These are phyloP conservation scores for Drosophila suboccidentalis DNA, from an alignment of 2,888 invertebrate species.

Conservation along the genomic window DNA sequence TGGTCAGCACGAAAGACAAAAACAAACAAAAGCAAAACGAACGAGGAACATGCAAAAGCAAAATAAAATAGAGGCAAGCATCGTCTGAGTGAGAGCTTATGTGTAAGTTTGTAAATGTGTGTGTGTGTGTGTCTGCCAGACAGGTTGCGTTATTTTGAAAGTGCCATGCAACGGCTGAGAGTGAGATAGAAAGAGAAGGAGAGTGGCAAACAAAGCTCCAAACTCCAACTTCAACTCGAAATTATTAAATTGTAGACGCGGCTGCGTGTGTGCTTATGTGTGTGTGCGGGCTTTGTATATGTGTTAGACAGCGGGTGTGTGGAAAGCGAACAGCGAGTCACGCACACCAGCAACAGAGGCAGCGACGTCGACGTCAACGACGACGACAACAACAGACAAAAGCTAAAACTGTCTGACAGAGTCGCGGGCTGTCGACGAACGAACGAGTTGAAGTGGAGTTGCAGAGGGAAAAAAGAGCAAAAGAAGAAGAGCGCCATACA, in stretches of 20 bases:
- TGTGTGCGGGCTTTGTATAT: conserved; percentile 18
- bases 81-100: conserved; percentile 19
- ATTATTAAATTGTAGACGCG: conserved; percentile 78
- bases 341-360: conserved; percentile 44
- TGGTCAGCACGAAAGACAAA: conserved; percentile 36
- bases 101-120: background rate
- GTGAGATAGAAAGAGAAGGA: conserved; percentile 18
- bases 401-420: conserved; percentile 72
- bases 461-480: conserved; percentile 31
- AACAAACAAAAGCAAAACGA: conserved; percentile 34
- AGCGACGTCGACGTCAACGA: conserved; percentile 8
- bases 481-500: conserved; percentile 59
- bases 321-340: conserved; percentile 50
- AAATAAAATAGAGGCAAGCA: conserved; percentile 49
- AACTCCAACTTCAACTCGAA: conserved; percentile 54
- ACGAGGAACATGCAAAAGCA: conserved; percentile 56
- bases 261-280: conserved; percentile 18
- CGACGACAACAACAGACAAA: conserved; percentile 55
- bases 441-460: conserved; percentile 61
- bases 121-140: conserved; percentile 43
- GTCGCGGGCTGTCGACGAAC: conserved; percentile 37
- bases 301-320: conserved; percentile 43
- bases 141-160: conserved; percentile 70
- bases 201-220: conserved; percentile 23
- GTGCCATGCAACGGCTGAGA: conserved; percentile 26